These are phyloP conservation scores for Colletes latitarsis DNA, from an alignment of 1,140 invertebrate species.

Conservation along the genomic window DNA sequence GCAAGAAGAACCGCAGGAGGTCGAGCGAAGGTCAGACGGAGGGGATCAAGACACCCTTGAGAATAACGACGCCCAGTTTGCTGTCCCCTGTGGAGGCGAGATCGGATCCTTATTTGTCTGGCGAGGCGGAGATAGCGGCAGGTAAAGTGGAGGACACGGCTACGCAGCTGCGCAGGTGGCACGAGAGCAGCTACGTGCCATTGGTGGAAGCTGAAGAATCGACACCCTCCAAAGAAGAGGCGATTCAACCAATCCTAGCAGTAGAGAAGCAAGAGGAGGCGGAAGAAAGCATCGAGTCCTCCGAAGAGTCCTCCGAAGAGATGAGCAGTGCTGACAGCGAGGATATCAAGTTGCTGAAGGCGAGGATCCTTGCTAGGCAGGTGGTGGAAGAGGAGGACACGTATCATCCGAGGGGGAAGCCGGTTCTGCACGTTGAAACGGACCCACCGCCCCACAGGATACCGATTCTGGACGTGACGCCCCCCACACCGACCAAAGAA, in stretches of 20 bases:
- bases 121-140: slow-evolving; percentile 30
- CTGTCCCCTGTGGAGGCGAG: slow-evolving; percentile 54
- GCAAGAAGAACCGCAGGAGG: slow-evolving; percentile 72
- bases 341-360: slow-evolving; percentile 82
- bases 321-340: slow-evolving; percentile 75
- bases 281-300: slow-evolving; percentile 68
- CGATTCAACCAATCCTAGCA: neutral
- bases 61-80: slow-evolving; percentile 34
- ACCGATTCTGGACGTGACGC: slow-evolving; percentile 43
- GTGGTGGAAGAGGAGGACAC: slow-evolving; percentile 84
- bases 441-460: slow-evolving; percentile 42
- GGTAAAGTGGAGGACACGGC: slow-evolving; percentile 29
- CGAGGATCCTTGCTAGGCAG: slow-evolving; percentile 78
- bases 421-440: slow-evolving; percentile 57
- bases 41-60: slow-evolving; percentile 22
- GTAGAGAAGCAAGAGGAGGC: neutral
- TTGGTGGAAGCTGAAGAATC: slow-evolving; percentile 43
- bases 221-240: slow-evolving; percentile 18
- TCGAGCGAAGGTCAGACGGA: slow-evolving; percentile 74
- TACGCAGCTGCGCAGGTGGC: slow-evolving; percentile 70
- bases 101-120: slow-evolving; percentile 76
- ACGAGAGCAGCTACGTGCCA: slow-evolving; percentile 56
- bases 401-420: slow-evolving; percentile 84
- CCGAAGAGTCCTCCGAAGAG: slow-evolving; percentile 78
- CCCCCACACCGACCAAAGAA: slow-evolving; percentile 18